phyloP scores from a whole-genome alignment of 2,113 vertebrate genomes.

The Lasiurus cinereus region DNA sequence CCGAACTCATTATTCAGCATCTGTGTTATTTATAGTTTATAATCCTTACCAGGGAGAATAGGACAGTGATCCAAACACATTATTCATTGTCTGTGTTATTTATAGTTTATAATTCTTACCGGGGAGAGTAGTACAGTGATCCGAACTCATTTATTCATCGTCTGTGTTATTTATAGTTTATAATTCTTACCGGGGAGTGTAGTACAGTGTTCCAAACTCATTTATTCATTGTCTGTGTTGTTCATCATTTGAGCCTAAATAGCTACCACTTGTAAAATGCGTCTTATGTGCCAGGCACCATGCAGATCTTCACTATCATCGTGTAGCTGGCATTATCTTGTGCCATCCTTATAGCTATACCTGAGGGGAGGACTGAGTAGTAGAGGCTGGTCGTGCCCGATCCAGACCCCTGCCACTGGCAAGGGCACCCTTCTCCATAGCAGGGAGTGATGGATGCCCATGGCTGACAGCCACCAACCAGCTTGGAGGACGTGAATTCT shows the following conservation, averaged over 20 bases:
- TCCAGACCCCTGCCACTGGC: background rate
- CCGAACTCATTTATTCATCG: background rate
- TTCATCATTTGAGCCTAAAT: background rate
- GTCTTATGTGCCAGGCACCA: background rate
- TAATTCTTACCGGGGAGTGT: fast-evolving
- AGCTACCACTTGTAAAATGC: background rate
- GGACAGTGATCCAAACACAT: background rate
- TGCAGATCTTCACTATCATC: background rate
- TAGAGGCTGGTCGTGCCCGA: too few relatives aligned
- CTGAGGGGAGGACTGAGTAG: fast-evolving
- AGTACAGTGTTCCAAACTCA: background rate
- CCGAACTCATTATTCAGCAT: background rate
- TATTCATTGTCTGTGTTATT: background rate
- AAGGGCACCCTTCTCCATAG: too few relatives aligned
- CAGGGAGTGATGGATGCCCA: fast-evolving
- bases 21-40: background rate
- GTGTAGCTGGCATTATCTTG: fast-evolving
- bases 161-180: background rate
- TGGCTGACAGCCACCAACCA: too few relatives aligned
- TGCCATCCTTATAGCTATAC: background rate
- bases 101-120: too few relatives aligned
- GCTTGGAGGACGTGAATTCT: background rate
- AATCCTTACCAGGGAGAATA: fast-evolving
- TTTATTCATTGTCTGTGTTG: background rate
- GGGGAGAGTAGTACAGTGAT: fast-evolving